Percentiles rank a stretch among this genome's conserved stretches.
Evolutionary conservation across 2,797 vertebrate species (phyloP).

Genomic region (Tarsius wallacei): DNA sequence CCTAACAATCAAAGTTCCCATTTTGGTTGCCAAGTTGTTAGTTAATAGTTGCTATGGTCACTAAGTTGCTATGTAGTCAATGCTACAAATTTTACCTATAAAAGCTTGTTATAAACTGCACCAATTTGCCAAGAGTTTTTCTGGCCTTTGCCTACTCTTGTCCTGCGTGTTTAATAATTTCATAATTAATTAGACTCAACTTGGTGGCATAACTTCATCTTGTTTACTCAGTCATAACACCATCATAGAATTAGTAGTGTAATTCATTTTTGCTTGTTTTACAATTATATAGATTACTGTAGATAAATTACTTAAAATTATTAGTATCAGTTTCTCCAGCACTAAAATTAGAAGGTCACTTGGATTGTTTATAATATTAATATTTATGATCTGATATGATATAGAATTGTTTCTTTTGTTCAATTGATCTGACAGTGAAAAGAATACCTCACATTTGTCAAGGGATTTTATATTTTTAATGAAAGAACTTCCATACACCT

Average conservation of each 20-base stretch:
- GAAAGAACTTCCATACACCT: neutral
- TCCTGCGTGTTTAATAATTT: too few species aligned
- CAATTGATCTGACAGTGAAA: constrained; percentile 17
- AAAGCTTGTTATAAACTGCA: too few species aligned
- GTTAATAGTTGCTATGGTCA: too few species aligned
- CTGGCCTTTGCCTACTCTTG: too few species aligned
- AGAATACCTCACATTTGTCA: neutral
- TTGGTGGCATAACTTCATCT: too few species aligned
- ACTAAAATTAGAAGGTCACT: neutral
- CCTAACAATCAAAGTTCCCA: too few species aligned
- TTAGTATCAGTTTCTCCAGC: neutral
- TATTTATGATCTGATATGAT: constrained; percentile 19
- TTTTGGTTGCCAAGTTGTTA: too few species aligned
- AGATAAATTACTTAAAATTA: constrained; percentile 34
- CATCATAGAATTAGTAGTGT: neutral
- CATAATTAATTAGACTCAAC: too few species aligned
- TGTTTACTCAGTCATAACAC: too few species aligned
- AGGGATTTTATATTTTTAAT: neutral
- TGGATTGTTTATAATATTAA: neutral
- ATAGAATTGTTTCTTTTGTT: neutral
- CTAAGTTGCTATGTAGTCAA: too few species aligned
- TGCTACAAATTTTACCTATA: too few species aligned
- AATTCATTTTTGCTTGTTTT: constrained; percentile 46
- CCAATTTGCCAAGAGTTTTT: too few species aligned
- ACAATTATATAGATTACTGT: neutral